phyloP scores from a whole-genome alignment of 2,888 invertebrate genomes.

The Pogonocherus hispidulus region DNA sequence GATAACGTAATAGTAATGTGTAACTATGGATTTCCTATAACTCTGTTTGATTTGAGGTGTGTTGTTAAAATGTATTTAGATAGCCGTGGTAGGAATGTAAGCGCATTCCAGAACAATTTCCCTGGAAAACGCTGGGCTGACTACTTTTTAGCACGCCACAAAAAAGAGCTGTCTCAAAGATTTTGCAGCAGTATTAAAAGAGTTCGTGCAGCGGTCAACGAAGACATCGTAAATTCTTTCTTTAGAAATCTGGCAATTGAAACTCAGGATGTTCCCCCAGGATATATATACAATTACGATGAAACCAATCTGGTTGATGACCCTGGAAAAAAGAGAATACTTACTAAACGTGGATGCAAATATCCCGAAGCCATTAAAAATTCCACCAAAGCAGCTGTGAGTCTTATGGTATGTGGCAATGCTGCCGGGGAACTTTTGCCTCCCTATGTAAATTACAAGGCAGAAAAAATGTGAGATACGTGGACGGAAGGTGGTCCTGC shows the following conservation, averaged over 20 bases:
- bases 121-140: constrained; percentile 30
- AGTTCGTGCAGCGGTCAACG: constrained; percentile 19
- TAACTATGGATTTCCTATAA: constrained; percentile 26
- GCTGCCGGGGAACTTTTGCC: constrained; percentile 55
- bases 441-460: constrained; percentile 54
- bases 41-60: constrained; percentile 16
- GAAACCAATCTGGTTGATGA: constrained; percentile 58
- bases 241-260: constrained; percentile 14
- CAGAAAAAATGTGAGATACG: constrained; percentile 53
- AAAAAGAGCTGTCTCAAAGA: constrained; percentile 17
- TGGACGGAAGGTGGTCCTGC: constrained; percentile 56
- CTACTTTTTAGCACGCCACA: constrained; percentile 26
- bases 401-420: constrained; percentile 53
- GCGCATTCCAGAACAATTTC: constrained; percentile 28
- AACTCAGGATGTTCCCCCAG: constrained; percentile 12
- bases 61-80: constrained; percentile 28
- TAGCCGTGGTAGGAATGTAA: constrained; percentile 13
- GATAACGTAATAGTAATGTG: constrained; percentile 17
- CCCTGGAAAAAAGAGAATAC: constrained; percentile 50
- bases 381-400: constrained; percentile 51
- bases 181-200: constrained; percentile 32
- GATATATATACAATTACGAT: constrained; percentile 31
- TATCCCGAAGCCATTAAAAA: constrained; percentile 56
- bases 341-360: constrained; percentile 43
- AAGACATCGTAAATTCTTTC: constrained; percentile 26